Evolutionary conservation across 2,113 vertebrate genomes (phyloP), one percentile per base, ranked within the genome.

Genomic region (Osmerus eperlanus): DNA sequence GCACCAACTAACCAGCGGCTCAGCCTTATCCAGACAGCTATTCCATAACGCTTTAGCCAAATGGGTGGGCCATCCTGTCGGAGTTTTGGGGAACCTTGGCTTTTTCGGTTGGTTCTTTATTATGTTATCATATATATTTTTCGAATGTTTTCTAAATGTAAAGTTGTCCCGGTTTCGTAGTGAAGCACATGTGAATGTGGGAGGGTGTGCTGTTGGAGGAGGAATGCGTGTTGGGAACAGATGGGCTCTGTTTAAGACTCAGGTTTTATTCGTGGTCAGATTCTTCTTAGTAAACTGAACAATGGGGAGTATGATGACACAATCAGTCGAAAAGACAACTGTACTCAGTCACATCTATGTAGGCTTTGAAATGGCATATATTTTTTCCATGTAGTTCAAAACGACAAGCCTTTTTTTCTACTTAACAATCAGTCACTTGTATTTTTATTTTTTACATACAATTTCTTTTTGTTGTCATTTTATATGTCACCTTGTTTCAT

Each of bases 221-320:
- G 52, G 62, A 60, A 36, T 83, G 68, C 79, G 74, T 77, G 73
- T 77, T 72, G 0, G 21, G 21, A 21, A 23, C 18, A 60, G 58
- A 60, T 3, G 18, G 6, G 18, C 19, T 84, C 13, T 79, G 78
- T 68, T 53, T 62, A 51, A 88, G 83, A 55, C 89, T 94, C 91
- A 90, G 88, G 86, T 89, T 90, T 77, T 77, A 79, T 47, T 67
- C 60, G 83, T 67, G 70, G 68, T 65, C 61, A 85, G 89, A 85
- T 91, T 91, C 87, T 89, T 89, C 68, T 86, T 84, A 15, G 69
- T 82, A 77, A 88, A 90, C 81, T 84, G 83, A 78, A 89, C 86
- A 86, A 90, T 73, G 73, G 71, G 71, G 81, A 77, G 28, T 74
- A 87, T 82, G 82, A 78, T 75, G 78, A 87, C 70, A 81, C 86